Conservation (phyloP, 2,113 vertebrate species). For the Apteryx mantelli region DNA sequence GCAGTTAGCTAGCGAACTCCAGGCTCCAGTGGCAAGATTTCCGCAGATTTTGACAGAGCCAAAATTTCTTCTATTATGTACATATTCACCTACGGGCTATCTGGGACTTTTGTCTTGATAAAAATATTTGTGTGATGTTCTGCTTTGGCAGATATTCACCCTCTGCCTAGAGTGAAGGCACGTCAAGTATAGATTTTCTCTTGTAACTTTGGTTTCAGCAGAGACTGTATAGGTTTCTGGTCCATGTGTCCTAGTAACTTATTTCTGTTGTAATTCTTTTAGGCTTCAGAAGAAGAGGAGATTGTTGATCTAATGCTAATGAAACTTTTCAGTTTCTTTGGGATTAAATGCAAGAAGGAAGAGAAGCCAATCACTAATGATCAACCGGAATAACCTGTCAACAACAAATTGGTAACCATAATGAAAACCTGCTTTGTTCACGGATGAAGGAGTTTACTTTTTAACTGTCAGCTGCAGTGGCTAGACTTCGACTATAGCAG, state of each 20-base stretch:
- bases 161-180: neutral
- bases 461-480: neutral
- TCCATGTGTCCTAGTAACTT: accelerated
- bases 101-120: neutral
- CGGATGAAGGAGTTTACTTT: neutral
- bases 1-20: neutral
- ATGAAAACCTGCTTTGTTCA: neutral
- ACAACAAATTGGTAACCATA: neutral
- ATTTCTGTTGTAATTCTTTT: neutral
- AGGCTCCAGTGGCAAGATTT: neutral
- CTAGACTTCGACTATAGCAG: neutral
- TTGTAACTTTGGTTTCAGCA: neutral
- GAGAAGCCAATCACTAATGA: neutral
- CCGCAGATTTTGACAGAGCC: neutral
- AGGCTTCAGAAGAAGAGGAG: slow-evolving; percentile 94
- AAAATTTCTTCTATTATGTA: neutral
- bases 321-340: slow-evolving; percentile 89
- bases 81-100: neutral
- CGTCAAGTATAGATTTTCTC: neutral
- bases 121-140: accelerated
- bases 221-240: no score
- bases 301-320: slow-evolving; percentile 90
- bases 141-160: neutral
- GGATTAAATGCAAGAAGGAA: slow-evolving; percentile 83
- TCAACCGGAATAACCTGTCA: neutral